phyloP scores from a whole-genome alignment of 2,888 invertebrate genomes.

The Lithophane ornitopus region DNA sequence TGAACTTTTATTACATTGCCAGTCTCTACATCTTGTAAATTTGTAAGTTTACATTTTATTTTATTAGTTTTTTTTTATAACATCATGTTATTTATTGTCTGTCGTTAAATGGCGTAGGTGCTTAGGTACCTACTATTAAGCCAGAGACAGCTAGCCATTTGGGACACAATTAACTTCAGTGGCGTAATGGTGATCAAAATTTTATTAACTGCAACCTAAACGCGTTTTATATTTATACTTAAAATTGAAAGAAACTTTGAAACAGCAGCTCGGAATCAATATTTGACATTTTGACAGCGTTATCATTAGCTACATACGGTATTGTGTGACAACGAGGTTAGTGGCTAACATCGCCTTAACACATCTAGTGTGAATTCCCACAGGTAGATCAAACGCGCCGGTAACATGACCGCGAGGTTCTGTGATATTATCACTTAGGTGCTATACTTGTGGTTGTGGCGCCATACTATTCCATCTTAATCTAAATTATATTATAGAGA shows the following conservation, averaged over 20 bases:
- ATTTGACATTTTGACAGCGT: neutral
- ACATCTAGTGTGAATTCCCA: slow-evolving; percentile 40
- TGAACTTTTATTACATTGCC: neutral
- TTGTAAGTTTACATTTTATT: neutral
- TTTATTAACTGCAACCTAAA: neutral
- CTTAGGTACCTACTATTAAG: neutral
- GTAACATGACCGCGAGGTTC: slow-evolving; percentile 13
- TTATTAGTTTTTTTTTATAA: neutral
- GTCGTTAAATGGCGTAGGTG: neutral
- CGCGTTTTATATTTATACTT: neutral
- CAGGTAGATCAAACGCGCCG: slow-evolving; percentile 31
- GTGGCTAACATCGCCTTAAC: slow-evolving; percentile 51
- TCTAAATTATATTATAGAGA: slow-evolving; percentile 29
- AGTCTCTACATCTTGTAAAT: neutral
- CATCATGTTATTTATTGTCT: neutral
- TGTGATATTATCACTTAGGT: slow-evolving; percentile 35
- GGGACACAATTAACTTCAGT: neutral
- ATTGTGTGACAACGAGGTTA: no score
- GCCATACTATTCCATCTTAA: slow-evolving; percentile 30
- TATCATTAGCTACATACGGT: neutral
- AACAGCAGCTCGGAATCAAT: neutral
- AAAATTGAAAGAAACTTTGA: neutral
- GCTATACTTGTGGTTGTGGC: slow-evolving; percentile 32
- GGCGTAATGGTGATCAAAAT: neutral
- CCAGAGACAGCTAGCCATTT: neutral